Base-by-base conservation (phyloP, 2,888 invertebrate species). In the Drosophila mettleri region DNA sequence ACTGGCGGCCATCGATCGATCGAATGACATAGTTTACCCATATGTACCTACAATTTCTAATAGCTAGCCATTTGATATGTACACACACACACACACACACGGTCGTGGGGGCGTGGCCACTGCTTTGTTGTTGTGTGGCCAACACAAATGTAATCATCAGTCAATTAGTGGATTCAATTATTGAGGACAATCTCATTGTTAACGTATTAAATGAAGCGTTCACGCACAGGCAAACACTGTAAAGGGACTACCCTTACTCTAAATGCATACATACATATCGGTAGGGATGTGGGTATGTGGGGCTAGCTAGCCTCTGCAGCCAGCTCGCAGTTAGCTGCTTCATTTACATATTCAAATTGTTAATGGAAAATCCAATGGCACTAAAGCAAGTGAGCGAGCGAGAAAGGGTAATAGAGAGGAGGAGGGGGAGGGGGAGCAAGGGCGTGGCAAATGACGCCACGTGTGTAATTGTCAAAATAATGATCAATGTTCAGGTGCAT, bases 121-220 rank as follows among this genome's bases (percentile, higher is more conserved):
- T 49, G 63, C 43, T 46, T 57, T 69, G 72, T 70, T 81, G 64
- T 64, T 85, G 58, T 82, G 63, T 75, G 78, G 68, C 84, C 83
- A 83, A 84, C 86, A 85, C 83, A 85, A 86, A 88, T 83, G 81
- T 79, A 88, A 89, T 89, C 86, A 83, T 80, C 83, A 88, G 89
- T 86, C 88, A 89, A 89, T 89, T 89, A 89, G 88, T 86, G 87
- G 89, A 88, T 89, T 89, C 89, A 89, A 89, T 89, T 89, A 89
- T 88, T 86, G 83, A 81, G 81, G 77, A 86, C 89, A 86, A 86
- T 83, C 80, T 74, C 79, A 86, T 80, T 86, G 83, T 86, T 87
- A 87, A 86, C 85, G 85, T 85, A 86, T 86, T 82, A 88, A 82
- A 86, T 86, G 86, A 90, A 89, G 88, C 81, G 79, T 84, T 82